Evolutionary conservation across 35 echinoderm and acorn worm species (phyloP).

Genomic region (Heliocidaris tuberculata): DNA sequence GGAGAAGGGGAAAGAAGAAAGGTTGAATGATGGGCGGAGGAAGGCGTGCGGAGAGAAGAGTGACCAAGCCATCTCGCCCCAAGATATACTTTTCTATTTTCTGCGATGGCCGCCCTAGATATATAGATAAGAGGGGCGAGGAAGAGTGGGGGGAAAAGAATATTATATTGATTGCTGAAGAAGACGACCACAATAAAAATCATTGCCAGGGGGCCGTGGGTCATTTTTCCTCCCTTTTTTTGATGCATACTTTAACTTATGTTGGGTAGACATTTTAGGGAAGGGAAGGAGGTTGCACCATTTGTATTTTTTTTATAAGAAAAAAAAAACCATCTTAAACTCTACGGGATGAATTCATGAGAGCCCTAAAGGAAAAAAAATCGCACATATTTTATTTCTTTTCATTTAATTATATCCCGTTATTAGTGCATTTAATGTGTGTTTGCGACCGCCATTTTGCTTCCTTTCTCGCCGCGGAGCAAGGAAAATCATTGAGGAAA

Average conservation of each 20-base stretch:
- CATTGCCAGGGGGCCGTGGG: neutral
- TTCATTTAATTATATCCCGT: neutral
- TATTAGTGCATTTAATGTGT: constrained; percentile 6
- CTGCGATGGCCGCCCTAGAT: neutral
- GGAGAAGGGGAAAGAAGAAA: neutral
- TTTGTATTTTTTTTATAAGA: neutral
- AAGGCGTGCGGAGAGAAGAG: neutral
- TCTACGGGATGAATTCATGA: neutral
- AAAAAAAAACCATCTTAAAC: neutral
- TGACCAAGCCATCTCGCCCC: neutral
- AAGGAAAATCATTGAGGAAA: neutral
- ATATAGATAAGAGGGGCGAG: neutral
- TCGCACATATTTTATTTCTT: neutral
- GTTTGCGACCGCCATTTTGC: neutral
- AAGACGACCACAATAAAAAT: neutral
- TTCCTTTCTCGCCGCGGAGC: neutral
- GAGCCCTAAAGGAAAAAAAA: neutral
- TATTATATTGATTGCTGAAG: neutral
- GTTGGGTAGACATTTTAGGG: neutral
- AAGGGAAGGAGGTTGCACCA: neutral
- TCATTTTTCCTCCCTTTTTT: neutral
- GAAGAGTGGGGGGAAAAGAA: neutral
- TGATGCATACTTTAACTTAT: neutral
- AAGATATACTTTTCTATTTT: constrained; percentile 1
- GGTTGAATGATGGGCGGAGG: neutral